Percentiles rank a stretch among this genome's conserved stretches.
These are phyloP conservation scores for Aplidium turbinatum DNA, from an alignment of 23 tunicate species.

Conservation along the genomic window DNA sequence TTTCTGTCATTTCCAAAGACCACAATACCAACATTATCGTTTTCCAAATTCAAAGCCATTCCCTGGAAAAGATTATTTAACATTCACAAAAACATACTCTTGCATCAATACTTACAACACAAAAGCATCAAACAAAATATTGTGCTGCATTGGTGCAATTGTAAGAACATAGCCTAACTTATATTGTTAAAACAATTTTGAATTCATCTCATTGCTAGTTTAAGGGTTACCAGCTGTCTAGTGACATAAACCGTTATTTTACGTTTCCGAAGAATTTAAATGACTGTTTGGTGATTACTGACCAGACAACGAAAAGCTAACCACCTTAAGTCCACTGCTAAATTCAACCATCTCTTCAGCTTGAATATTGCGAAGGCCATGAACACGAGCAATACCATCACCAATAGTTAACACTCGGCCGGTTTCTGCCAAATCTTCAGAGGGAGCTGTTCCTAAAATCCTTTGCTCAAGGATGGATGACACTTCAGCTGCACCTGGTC, in stretches of 20 bases:
- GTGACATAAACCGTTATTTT: too few relatives aligned
- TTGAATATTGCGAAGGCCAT: slow-evolving; percentile 97
- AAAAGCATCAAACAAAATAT: too few relatives aligned
- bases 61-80: slow-evolving; percentile 42
- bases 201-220: too few relatives aligned
- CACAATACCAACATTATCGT: slow-evolving; percentile 99
- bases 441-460: slow-evolving; percentile 83
- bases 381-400: slow-evolving; percentile 99
- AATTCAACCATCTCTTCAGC: slow-evolving; percentile 99
- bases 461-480: slow-evolving; percentile 93
- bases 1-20: slow-evolving; percentile 99
- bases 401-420: slow-evolving; percentile 99
- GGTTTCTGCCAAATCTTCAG: slow-evolving; percentile 91
- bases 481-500: slow-evolving; percentile 99
- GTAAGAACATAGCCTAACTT: too few relatives aligned
- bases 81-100: too few relatives aligned
- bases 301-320: not conserved
- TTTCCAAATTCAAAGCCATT: slow-evolving; percentile 99
- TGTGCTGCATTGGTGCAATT: too few relatives aligned
- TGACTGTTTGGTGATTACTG: not conserved
- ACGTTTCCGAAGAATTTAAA: not conserved
- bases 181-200: too few relatives aligned
- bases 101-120: too few relatives aligned
- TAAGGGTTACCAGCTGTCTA: too few relatives aligned
- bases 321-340: slow-evolving; percentile 93